A percentile compares a stretch with the other conserved stretches of the same genome.
Conservation (phyloP, 2,888 invertebrate species). For the Oligia fasciuncula region DNA sequence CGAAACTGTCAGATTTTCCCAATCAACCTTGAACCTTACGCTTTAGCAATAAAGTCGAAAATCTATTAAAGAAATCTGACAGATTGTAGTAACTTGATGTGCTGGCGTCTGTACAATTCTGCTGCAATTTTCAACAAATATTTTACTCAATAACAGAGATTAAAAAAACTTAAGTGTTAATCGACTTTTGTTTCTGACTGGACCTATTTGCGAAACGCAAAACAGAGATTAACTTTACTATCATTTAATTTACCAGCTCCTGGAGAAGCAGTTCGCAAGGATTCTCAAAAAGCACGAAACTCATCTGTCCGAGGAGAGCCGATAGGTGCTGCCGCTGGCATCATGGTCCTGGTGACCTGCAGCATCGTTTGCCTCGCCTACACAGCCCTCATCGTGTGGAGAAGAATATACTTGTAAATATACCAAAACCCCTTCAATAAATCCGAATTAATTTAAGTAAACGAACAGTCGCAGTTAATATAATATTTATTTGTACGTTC, state of each 20-base stretch:
- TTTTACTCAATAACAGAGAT: too few relatives aligned
- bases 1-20: too few relatives aligned
- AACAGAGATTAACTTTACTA: not conserved
- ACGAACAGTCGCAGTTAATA: slow-evolving; percentile 17
- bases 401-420: slow-evolving; percentile 86
- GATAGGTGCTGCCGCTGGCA: slow-evolving; percentile 82
- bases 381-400: slow-evolving; percentile 84
- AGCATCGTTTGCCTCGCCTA: slow-evolving; percentile 84
- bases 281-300: slow-evolving; percentile 73
- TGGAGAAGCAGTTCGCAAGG: slow-evolving; percentile 76
- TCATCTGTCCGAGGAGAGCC: slow-evolving; percentile 75
- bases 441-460: slow-evolving; percentile 17
- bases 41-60: too few relatives aligned
- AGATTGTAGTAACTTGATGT: too few relatives aligned
- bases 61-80: too few relatives aligned
- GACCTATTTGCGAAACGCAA: not conserved
- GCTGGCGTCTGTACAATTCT: too few relatives aligned
- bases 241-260: slow-evolving; percentile 64
- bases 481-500: slow-evolving; percentile 45
- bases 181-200: too few relatives aligned
- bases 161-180: too few relatives aligned
- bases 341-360: slow-evolving; percentile 85
- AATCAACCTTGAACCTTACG: too few relatives aligned
- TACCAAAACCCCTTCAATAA: slow-evolving; percentile 22
- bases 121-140: too few relatives aligned